A percentile compares a stretch with the other conserved stretches of the same genome.
Evolutionary conservation across 2,797 vertebrate species (phyloP).

Genomic region (Vespertilio murinus): DNA sequence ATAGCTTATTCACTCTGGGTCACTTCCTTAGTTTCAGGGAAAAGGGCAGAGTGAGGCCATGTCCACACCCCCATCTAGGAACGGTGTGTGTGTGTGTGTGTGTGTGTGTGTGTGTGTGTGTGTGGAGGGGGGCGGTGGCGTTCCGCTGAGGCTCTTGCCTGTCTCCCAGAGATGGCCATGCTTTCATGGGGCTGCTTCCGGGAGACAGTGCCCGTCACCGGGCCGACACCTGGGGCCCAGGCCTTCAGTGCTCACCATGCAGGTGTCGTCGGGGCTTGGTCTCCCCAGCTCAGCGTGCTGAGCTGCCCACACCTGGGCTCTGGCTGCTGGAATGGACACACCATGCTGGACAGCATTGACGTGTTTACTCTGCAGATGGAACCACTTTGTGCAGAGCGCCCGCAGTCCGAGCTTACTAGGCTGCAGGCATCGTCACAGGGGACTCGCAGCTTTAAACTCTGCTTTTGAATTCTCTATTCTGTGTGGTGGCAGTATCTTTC

Average conservation of each 20-base stretch:
- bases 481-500: not conserved
- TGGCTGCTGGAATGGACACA: not conserved
- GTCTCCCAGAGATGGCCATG: not conserved
- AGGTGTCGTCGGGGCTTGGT: accelerated
- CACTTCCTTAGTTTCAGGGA: not conserved
- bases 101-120: too few species aligned
- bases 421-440: not conserved
- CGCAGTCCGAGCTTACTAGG: not conserved
- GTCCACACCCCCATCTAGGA: not conserved
- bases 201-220: too few species aligned
- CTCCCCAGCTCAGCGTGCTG: not conserved
- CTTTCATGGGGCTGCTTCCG: not conserved
- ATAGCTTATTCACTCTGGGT: too few species aligned
- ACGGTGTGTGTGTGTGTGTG: too few species aligned
- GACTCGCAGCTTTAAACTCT: not conserved
- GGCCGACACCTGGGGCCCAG: too few species aligned
- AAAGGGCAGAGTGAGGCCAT: not conserved
- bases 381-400: too few species aligned
- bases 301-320: not conserved
- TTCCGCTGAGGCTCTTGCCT: not conserved
- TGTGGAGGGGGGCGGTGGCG: too few species aligned
- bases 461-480: not conserved
- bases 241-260: accelerated
- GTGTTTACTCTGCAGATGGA: not conserved
- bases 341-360: not conserved